phyloP scores from a whole-genome alignment of 2,797 vertebrate genomes.

The Xenops minutus region DNA sequence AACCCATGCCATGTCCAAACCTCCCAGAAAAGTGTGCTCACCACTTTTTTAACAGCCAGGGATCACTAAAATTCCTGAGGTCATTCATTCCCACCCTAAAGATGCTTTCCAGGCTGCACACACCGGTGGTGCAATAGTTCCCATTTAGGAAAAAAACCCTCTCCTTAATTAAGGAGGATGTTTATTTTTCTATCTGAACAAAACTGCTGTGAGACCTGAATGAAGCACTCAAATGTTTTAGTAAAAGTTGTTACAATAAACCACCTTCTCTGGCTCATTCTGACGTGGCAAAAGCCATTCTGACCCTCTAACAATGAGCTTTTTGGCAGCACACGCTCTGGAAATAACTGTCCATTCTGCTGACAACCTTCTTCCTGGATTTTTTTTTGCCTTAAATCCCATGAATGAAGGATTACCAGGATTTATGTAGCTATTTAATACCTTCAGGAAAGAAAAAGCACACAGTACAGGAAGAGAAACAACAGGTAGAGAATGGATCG shows the following conservation, averaged over 20 bases:
- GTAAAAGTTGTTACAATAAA: not conserved
- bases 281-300: not conserved
- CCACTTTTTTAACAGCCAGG: not conserved
- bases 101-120: not conserved
- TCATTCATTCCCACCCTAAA: not conserved
- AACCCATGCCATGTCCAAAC: not conserved
- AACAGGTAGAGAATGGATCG: constrained; percentile 5
- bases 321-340: not conserved
- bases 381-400: constrained; percentile 13
- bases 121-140: not conserved
- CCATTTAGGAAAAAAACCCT: not conserved
- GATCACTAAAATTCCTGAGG: not conserved
- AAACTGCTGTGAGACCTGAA: not conserved
- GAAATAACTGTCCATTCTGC: not conserved
- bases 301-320: not conserved
- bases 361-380: constrained; percentile 26
- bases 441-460: constrained; percentile 47
- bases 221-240: not conserved
- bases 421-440: constrained; percentile 62
- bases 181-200: not conserved
- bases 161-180: not conserved
- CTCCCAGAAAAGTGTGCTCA: not conserved
- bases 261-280: not conserved
- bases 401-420: constrained; percentile 42
- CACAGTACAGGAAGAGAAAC: constrained; percentile 20